Conservation (phyloP, 2,113 vertebrate genomes). For the Saguinus imperator region DNA sequence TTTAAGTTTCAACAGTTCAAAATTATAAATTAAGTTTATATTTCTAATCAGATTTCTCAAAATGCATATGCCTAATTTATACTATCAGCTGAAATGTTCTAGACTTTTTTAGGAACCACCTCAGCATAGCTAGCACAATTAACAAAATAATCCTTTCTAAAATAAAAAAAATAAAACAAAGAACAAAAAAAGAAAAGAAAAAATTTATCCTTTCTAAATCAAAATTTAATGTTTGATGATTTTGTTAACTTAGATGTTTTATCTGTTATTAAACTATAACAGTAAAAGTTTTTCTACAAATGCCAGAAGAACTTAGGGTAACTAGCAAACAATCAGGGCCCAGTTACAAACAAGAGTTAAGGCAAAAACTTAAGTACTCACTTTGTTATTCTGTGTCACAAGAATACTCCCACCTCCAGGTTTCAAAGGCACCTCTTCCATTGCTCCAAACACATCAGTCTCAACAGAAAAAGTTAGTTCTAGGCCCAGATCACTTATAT, state of each 20-base stretch:
- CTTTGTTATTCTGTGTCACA: slow-evolving; percentile 99
- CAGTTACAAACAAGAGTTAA: slow-evolving; percentile 7
- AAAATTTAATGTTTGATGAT: neutral
- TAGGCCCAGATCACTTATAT: slow-evolving; percentile 97
- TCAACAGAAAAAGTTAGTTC: slow-evolving; percentile 98
- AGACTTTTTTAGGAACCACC: neutral
- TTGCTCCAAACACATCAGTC: slow-evolving; percentile 97
- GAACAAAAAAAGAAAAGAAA: too few relatives aligned
- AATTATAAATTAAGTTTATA: slow-evolving; percentile 4
- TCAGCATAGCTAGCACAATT: neutral
- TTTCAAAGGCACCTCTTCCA: slow-evolving; percentile 98
- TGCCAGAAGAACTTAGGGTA: neutral
- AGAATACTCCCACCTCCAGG: slow-evolving; percentile 93
- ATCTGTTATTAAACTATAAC: slow-evolving; percentile 16
- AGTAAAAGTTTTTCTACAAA: slow-evolving; percentile 18
- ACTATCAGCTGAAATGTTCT: neutral
- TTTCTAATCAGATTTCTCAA: slow-evolving; percentile 25
- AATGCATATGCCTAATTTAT: neutral
- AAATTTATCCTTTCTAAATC: neutral
- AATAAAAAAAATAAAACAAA: too few relatives aligned
- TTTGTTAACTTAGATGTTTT: slow-evolving; percentile 14
- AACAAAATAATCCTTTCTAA: neutral
- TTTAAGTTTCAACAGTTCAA: slow-evolving; percentile 35
- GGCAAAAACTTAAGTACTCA: slow-evolving; percentile 74
- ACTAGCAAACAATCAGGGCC: neutral